Percentiles rank a stretch among this genome's conserved stretches.
Conservation (phyloP, 2,797 vertebrate genomes). For the Xenopus petersii region DNA sequence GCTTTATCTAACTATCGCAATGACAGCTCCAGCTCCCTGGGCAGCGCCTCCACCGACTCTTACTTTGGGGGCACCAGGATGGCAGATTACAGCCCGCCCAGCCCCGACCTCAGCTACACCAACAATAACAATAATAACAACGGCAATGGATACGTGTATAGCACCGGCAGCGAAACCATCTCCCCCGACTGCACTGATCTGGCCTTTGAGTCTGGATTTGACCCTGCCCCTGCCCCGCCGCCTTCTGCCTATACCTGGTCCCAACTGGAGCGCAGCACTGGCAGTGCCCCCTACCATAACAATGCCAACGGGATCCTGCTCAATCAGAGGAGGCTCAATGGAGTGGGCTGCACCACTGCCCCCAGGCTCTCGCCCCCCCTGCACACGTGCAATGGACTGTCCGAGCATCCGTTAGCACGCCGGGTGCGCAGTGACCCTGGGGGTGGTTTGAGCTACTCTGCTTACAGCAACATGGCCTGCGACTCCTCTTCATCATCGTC, state of each 20-base stretch:
- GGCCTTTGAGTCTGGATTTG: slow-evolving; percentile 77
- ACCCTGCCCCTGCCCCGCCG: slow-evolving; percentile 74
- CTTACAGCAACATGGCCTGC: slow-evolving; percentile 70
- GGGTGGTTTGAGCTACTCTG: slow-evolving; percentile 71
- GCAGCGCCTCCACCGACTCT: slow-evolving; percentile 91
- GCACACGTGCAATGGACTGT: slow-evolving; percentile 58
- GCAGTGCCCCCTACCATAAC: slow-evolving; percentile 56
- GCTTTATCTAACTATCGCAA: slow-evolving; percentile 91
- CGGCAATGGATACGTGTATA: slow-evolving; percentile 71
- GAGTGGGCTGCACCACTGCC: slow-evolving; percentile 50
- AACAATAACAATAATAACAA: slow-evolving; percentile 74
- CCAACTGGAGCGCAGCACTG: slow-evolving; percentile 71
- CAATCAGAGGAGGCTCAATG: slow-evolving; percentile 64
- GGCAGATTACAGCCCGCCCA: slow-evolving; percentile 89
- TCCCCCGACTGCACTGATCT: slow-evolving; percentile 81
- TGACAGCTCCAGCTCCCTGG: slow-evolving; percentile 90
- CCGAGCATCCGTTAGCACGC: slow-evolving; percentile 78
- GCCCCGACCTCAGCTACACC: slow-evolving; percentile 83
- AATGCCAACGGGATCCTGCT: slow-evolving; percentile 69
- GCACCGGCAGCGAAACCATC: slow-evolving; percentile 69
- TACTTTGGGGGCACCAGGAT: slow-evolving; percentile 81
- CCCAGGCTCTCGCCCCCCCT: slow-evolving; percentile 78
- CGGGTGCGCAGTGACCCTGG: slow-evolving; percentile 85
- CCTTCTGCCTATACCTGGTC: slow-evolving; percentile 78
- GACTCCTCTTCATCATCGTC: slow-evolving; percentile 75